Conservation (phyloP, 2,888 invertebrate species). For the Andrena bicolor region DNA sequence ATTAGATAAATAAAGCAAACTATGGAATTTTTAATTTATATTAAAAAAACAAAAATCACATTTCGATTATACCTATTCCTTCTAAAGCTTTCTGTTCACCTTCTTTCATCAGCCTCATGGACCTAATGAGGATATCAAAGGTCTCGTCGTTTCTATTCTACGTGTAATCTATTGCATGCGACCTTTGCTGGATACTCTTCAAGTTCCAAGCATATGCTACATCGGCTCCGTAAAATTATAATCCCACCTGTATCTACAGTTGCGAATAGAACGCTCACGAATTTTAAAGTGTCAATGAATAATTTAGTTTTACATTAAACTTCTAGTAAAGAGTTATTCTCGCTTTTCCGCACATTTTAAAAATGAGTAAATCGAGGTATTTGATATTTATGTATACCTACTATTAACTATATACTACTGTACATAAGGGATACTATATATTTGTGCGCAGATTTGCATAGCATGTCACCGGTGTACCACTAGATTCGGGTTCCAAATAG, state of each 20-base stretch:
- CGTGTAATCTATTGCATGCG: neutral
- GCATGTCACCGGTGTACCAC: neutral
- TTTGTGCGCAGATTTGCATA: neutral
- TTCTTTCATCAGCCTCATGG: neutral
- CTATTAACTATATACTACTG: no score
- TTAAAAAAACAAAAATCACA: neutral
- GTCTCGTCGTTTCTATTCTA: constrained; percentile 9
- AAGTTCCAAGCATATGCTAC: constrained; percentile 4
- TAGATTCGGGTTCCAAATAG: neutral
- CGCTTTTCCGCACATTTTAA: neutral
- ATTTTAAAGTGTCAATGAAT: neutral
- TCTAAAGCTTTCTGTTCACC: constrained; percentile 22
- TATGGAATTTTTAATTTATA: neutral
- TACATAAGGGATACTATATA: neutral
- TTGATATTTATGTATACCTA: neutral
- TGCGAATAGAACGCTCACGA: constrained; percentile 3
- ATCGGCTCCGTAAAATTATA: no score
- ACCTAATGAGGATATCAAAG: constrained; percentile 42
- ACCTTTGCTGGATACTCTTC: constrained; percentile 5
- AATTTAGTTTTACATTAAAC: neutral
- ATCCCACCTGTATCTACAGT: no score
- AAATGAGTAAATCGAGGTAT: neutral
- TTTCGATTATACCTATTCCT: constrained; percentile 14
- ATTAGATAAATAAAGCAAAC: no score
- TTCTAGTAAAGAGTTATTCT: neutral